Percentiles rank a stretch among this genome's conserved stretches.
These are phyloP conservation scores for Cathartes aura DNA, from an alignment of 2,113 vertebrate genomes.

Conservation along the genomic window DNA sequence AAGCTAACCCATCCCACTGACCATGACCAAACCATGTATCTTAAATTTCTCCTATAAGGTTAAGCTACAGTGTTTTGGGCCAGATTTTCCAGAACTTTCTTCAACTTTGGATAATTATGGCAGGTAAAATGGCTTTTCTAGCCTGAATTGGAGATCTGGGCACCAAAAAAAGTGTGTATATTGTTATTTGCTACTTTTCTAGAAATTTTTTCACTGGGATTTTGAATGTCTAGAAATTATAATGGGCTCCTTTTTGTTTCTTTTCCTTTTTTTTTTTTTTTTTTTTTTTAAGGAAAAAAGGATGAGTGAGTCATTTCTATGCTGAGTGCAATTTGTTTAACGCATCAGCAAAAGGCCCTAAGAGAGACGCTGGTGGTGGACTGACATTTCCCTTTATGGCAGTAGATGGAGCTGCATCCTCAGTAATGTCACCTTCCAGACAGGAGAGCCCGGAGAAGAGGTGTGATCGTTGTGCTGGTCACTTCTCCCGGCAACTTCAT, in stretches of 20 bases:
- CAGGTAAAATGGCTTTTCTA: background rate
- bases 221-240: background rate
- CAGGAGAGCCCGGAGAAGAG: fast-evolving
- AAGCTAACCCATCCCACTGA: background rate
- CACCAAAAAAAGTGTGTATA: fast-evolving
- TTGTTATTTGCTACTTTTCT: background rate
- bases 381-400: background rate
- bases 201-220: background rate
- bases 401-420: slow-evolving; percentile 50
- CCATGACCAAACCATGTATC: background rate
- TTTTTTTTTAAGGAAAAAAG: background rate
- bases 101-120: background rate
- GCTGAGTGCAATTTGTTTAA: background rate
- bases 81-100: background rate
- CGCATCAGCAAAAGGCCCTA: background rate
- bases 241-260: fast-evolving
- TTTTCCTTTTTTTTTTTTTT: background rate
- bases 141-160: background rate
- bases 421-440: background rate
- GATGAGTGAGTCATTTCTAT: background rate
- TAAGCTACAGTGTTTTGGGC: background rate
- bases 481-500: background rate
- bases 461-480: background rate
- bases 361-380: background rate
- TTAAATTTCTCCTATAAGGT: background rate